Evolutionary conservation across 2,797 vertebrate species (phyloP).

Genomic region (Argentina silus): DNA sequence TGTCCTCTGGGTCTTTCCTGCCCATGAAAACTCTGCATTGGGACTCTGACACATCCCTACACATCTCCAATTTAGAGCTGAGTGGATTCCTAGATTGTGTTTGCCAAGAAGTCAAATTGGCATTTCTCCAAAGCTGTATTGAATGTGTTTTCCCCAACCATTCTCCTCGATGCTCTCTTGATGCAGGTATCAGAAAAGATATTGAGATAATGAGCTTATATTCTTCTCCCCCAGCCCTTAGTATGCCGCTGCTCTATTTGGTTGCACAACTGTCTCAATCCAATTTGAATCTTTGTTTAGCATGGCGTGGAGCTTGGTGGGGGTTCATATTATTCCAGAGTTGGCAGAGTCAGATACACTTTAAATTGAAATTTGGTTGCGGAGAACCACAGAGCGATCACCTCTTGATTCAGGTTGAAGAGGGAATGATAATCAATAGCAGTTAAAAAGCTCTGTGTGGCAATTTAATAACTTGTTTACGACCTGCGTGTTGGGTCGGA

Average conservation of each 20-base stretch:
- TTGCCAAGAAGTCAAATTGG: conserved; percentile 71
- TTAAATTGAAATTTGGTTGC: conserved; percentile 62
- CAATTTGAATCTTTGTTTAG: conserved; percentile 13
- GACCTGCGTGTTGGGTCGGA: conserved; percentile 30
- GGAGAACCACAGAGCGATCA: conserved; percentile 31
- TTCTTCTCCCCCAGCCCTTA: conserved; percentile 43
- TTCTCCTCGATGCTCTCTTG: conserved; percentile 64
- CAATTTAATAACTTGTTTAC: conserved; percentile 71
- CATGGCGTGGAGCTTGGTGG: conserved; percentile 14
- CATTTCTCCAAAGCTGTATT: conserved; percentile 62
- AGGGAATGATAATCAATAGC: conserved; percentile 65
- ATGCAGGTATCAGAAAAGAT: conserved; percentile 62
- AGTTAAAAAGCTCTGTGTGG: conserved; percentile 61
- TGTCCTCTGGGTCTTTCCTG: conserved; percentile 1
- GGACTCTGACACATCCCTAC: conserved; percentile 1
- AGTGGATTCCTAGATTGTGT: conserved; percentile 70
- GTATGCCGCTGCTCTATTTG: conserved; percentile 7
- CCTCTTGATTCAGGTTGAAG: conserved; percentile 16
- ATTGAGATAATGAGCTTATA: conserved; percentile 67
- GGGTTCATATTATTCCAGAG: conserved; percentile 42
- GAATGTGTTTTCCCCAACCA: conserved; percentile 67
- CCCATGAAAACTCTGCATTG: background rate
- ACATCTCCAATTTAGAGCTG: conserved; percentile 64
- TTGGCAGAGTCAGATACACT: conserved; percentile 51
- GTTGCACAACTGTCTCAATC: background rate